These are phyloP conservation scores for Abrostola triplasia DNA, from an alignment of 2,888 invertebrate species.

Conservation along the genomic window DNA sequence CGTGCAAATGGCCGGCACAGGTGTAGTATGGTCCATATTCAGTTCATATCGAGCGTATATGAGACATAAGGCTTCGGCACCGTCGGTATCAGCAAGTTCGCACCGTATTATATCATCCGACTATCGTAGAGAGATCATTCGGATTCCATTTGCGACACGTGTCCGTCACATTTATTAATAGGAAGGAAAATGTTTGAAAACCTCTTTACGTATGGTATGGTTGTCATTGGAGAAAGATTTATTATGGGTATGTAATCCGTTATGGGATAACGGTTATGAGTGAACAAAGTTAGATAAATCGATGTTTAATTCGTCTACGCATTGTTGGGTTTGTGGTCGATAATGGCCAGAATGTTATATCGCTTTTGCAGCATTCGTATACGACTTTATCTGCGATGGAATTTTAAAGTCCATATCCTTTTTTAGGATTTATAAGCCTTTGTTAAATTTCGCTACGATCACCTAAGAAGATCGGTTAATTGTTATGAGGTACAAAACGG, in stretches of 20 bases:
- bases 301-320: not conserved
- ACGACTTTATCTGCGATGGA: no score
- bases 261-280: not conserved
- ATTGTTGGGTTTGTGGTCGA: not conserved
- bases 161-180: constrained; percentile 38
- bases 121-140: constrained; percentile 39
- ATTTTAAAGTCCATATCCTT: no score
- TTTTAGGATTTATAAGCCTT: no score
- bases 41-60: constrained; percentile 20
- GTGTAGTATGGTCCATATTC: constrained; percentile 16
- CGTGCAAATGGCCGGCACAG: constrained; percentile 9
- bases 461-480: no score
- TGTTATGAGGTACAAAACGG: no score
- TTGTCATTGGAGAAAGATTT: constrained; percentile 30
- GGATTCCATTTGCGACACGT: constrained; percentile 42
- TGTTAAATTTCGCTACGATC: no score
- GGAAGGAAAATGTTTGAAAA: constrained; percentile 21
- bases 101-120: constrained; percentile 26
- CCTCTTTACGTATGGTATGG: constrained; percentile 23
- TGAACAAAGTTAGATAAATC: constrained; percentile 2
- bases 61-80: constrained; percentile 22
- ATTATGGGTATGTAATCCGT: constrained; percentile 5
- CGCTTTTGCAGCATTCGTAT: no score
- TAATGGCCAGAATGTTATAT: no score
- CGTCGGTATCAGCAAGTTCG: constrained; percentile 11